Evolutionary conservation across 2,888 invertebrate species (phyloP), one percentile per base, ranked within the genome.

Genomic region (Sceliomorpha sp.): DNA sequence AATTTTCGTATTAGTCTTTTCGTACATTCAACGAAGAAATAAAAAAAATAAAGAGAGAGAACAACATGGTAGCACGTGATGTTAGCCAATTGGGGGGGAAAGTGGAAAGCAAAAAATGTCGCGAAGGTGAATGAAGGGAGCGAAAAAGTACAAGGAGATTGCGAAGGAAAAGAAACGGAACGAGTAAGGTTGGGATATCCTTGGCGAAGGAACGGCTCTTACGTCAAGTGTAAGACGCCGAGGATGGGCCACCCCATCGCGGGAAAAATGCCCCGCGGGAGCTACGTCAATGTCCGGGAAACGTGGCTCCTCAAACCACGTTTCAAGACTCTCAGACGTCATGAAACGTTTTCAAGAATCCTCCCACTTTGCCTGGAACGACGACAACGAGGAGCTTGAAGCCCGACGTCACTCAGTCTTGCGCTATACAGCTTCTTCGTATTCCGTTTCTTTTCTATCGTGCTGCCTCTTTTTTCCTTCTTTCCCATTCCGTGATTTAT

Each of bases 211-310:
- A 26, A 42, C 51, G 72, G 72, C 68, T 64, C 67, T 75, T 75
- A 73, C 67, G 72, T 72, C 67, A 75, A 76, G 72, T 70, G 72
- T 67, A 66, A 74, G 78, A 71, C 72, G 53, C 34, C 17, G 50
- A 74, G 74, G 73, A 75, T 73, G 48, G 74, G 78, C 71, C 67
- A 76, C 79, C 77, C 78, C 73, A 76, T 70, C 76, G 79, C 77
- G 79, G 80, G 77, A 80, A 86, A 87, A 86, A 83, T 86, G 83
- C 80, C 87, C 80, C 83, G 71, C 76, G 87, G 83, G 87, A 86
- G 78, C 78, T 80, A 78, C 82, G 85, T 86, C 86, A 85, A 86
- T 84, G 85, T 85, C 80, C 81, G 72, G 73, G 58, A 76, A 75
- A 74, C 70, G 71, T 47, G 39, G 50, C 56, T 12, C 26, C 39